phyloP scores from a whole-genome alignment of 2,888 invertebrate genomes.

The Trypoxylon attenuatum region DNA sequence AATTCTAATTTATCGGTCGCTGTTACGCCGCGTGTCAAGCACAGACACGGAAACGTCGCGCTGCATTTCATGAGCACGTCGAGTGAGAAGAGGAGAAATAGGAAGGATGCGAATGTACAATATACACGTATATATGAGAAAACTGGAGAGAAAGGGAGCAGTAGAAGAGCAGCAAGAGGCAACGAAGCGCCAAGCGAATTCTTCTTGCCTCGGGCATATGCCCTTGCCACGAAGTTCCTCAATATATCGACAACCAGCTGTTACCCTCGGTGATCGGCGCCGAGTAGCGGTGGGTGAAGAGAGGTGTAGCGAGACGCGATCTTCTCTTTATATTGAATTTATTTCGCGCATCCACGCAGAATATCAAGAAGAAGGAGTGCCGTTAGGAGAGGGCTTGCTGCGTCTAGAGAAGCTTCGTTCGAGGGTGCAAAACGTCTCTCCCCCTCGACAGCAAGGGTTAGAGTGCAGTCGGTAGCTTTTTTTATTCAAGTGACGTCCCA shows the following conservation, averaged over 20 bases:
- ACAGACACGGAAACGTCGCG: background rate
- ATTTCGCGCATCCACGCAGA: conserved; percentile 18
- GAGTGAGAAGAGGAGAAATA: background rate
- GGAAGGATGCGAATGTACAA: too few relatives aligned
- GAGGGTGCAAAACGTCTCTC: conserved; percentile 29
- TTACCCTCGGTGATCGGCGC: conserved; percentile 34
- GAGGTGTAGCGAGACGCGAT: conserved; percentile 25
- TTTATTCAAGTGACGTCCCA: conserved; percentile 34
- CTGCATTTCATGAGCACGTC: background rate
- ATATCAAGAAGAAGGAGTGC: background rate
- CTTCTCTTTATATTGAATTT: conserved; percentile 34
- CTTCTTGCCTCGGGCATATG: background rate
- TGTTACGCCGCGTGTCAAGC: background rate
- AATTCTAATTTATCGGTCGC: background rate
- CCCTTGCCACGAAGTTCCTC: conserved; percentile 53
- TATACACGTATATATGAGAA: too few relatives aligned
- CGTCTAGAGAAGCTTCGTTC: background rate
- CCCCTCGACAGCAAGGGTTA: conserved; percentile 11
- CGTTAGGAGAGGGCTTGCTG: background rate
- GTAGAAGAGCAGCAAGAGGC: conserved; percentile 7
- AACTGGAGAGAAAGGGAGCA: background rate
- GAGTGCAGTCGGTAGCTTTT: conserved; percentile 26
- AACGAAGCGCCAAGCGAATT: background rate
- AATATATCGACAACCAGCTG: conserved; percentile 61
- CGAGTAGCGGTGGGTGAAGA: background rate